Percentiles rank a stretch among this genome's conserved stretches.
Evolutionary conservation across 1,140 invertebrate species (phyloP).

Genomic region (Ladona fulva): DNA sequence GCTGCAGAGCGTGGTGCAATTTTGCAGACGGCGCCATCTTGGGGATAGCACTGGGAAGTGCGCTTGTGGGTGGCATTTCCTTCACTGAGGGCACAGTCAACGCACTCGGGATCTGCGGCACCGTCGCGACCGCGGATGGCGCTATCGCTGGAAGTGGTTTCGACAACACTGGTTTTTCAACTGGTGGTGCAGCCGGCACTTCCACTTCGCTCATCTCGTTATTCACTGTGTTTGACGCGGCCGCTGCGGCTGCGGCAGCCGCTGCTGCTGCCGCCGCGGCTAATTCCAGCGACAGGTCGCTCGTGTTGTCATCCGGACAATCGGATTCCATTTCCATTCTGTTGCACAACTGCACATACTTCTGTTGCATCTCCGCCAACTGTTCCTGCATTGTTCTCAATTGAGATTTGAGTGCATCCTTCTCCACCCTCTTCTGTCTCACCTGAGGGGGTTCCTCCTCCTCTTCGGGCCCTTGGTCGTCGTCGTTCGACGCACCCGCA

Average conservation of each 20-base stretch:
- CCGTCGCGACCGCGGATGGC: background rate
- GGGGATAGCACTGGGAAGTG: slow-evolving; percentile 36
- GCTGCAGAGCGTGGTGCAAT: slow-evolving; percentile 16
- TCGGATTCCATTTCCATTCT: slow-evolving; percentile 67
- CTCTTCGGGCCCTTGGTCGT: slow-evolving; percentile 56
- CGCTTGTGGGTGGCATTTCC: slow-evolving; percentile 22
- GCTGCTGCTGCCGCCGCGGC: background rate
- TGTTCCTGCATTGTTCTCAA: slow-evolving; percentile 80
- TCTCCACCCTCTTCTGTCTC: slow-evolving; percentile 71
- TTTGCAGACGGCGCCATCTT: background rate
- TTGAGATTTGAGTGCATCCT: slow-evolving; percentile 74
- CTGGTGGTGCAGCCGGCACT: background rate
- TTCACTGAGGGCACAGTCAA: background rate
- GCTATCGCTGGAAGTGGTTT: background rate
- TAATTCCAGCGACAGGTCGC: slow-evolving; percentile 43
- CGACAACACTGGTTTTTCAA: background rate
- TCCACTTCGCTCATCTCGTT: background rate
- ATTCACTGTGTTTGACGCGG: background rate
- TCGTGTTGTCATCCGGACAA: slow-evolving; percentile 58
- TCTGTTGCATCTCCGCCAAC: slow-evolving; percentile 81
- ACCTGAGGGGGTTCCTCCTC: slow-evolving; percentile 60
- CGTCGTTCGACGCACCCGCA: slow-evolving; percentile 55
- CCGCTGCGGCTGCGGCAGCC: slow-evolving; percentile 9
- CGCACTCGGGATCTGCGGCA: background rate
- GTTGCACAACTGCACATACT: slow-evolving; percentile 76